These are phyloP conservation scores for Mustela lutreola DNA, from an alignment of 2,113 vertebrate species.

Conservation along the genomic window DNA sequence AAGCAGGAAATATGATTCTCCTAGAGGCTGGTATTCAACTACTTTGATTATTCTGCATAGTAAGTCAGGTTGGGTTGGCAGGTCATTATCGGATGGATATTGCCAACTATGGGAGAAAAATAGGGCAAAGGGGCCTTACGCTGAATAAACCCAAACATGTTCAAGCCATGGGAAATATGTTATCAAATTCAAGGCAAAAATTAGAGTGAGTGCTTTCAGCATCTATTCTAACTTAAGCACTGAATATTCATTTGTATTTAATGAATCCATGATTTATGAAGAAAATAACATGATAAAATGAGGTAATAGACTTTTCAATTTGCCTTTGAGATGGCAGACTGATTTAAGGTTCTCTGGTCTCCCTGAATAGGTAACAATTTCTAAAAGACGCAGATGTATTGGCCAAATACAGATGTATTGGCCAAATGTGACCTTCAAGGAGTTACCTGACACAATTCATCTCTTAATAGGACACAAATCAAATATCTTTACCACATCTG, in stretches of 20 bases:
- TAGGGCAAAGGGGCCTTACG: background rate
- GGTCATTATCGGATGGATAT: slow-evolving; percentile 58
- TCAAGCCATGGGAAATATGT: background rate
- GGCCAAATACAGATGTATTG: too few species aligned
- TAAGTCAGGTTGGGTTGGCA: slow-evolving; percentile 53
- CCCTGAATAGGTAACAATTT: slow-evolving; percentile 51
- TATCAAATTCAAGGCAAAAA: slow-evolving; percentile 49
- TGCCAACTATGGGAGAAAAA: slow-evolving; percentile 23
- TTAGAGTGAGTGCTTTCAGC: background rate
- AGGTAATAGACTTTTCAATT: slow-evolving; percentile 47
- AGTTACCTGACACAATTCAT: slow-evolving; percentile 53
- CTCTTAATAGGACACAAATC: slow-evolving; percentile 62
- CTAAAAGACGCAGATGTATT: slow-evolving; percentile 7
- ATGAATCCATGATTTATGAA: slow-evolving; percentile 28
- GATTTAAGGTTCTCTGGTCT: background rate
- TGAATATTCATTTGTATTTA: slow-evolving; percentile 54
- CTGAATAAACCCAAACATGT: background rate
- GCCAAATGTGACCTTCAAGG: slow-evolving; percentile 52
- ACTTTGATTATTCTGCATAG: slow-evolving; percentile 72
- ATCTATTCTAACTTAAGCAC: background rate
- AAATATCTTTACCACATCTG: slow-evolving; percentile 46
- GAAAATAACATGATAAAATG: slow-evolving; percentile 50
- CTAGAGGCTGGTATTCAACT: slow-evolving; percentile 60
- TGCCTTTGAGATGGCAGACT: slow-evolving; percentile 48
- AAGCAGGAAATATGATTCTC: slow-evolving; percentile 66